These are phyloP conservation scores for Siniperca knerii DNA, from an alignment of 2,113 vertebrate species.

Conservation along the genomic window DNA sequence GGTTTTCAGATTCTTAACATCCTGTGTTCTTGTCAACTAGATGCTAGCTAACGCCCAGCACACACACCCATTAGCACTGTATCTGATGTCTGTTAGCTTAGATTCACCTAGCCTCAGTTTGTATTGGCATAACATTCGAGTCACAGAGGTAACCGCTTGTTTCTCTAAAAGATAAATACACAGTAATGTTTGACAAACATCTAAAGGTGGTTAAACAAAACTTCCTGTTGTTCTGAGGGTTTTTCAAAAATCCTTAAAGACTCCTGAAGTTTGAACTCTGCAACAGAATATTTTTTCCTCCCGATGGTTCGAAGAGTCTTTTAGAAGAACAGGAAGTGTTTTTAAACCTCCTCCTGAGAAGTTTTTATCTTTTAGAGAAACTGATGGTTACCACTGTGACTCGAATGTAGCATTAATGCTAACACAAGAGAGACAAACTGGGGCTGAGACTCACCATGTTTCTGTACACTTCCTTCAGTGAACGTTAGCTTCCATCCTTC, in stretches of 20 bases:
- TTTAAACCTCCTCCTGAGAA: background rate
- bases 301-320: too few relatives aligned
- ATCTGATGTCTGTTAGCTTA: slow-evolving; percentile 15
- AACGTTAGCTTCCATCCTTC: background rate
- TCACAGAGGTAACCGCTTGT: background rate
- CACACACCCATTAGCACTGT: slow-evolving; percentile 8
- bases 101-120: slow-evolving; percentile 20
- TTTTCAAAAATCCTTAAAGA: background rate
- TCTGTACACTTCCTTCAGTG: background rate
- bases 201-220: background rate
- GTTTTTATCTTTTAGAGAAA: background rate
- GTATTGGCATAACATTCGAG: background rate
- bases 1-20: slow-evolving; percentile 46
- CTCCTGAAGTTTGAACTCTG: too few relatives aligned
- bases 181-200: background rate
- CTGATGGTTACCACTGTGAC: background rate
- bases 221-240: background rate
- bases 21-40: slow-evolving; percentile 54
- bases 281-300: too few relatives aligned
- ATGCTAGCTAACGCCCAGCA: background rate
- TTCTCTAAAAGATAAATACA: background rate
- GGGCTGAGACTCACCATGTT: slow-evolving; percentile 3
- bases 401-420: background rate
- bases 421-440: background rate
- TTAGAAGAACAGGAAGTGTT: background rate